phyloP scores from a whole-genome alignment of 2,888 invertebrate species.

The Heteromurus nitidus region DNA sequence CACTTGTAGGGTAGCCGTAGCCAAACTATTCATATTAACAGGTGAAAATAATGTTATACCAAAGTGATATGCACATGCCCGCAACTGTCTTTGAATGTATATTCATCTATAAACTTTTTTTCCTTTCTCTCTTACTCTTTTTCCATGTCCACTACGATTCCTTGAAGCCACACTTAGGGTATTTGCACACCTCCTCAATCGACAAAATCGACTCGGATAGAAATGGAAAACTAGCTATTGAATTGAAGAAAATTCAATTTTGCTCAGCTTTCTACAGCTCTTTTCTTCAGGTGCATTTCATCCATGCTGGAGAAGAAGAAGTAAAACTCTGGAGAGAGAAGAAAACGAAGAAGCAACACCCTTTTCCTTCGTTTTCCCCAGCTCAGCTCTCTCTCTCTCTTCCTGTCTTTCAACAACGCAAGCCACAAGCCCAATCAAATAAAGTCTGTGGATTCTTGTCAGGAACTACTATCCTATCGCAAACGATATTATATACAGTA shows the following conservation, averaged over 20 bases:
- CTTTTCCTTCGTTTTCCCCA: not conserved
- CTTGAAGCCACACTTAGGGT: conserved; percentile 1
- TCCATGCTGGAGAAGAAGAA: conserved; percentile 4
- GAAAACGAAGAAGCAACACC: conserved; percentile 6
- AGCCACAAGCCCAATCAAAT: conserved; percentile 22
- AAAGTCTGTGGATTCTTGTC: conserved; percentile 11
- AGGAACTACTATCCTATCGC: not conserved
- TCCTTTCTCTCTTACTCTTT: conserved; percentile 6
- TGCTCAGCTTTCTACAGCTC: conserved; percentile 21
- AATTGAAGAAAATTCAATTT: conserved; percentile 55
- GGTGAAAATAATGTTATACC: too few species aligned
- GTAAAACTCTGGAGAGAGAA: not conserved
- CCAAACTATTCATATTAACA: too few species aligned
- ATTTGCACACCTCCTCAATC: conserved; percentile 29
- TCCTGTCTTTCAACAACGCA: conserved; percentile 8
- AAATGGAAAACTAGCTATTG: conserved; percentile 21
- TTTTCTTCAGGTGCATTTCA: conserved; percentile 3
- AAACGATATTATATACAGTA: not conserved
- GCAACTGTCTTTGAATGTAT: too few species aligned
- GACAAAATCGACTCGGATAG: conserved; percentile 15
- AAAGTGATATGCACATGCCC: too few species aligned
- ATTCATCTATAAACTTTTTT: too few species aligned
- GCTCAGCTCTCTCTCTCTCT: not conserved
- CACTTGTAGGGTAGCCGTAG: too few species aligned
- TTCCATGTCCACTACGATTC: not conserved